A percentile compares a stretch with the other conserved stretches of the same genome.
phyloP scores from a whole-genome alignment of 2,113 vertebrate genomes.

The Triplophysa dalaica region DNA sequence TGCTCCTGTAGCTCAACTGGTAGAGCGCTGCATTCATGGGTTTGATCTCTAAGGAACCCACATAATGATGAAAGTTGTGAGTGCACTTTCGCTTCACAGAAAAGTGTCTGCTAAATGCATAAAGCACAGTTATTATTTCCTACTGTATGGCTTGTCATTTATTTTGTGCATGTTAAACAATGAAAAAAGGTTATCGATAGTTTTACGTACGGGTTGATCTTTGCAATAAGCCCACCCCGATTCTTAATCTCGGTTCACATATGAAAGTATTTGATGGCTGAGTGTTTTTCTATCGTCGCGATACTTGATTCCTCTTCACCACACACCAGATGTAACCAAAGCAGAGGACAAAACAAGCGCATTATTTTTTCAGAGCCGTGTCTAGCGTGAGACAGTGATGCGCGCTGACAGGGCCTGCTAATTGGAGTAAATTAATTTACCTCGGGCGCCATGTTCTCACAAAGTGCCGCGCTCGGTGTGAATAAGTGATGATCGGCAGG shows the following conservation, averaged over 20 bases:
- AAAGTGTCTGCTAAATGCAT: too few relatives aligned
- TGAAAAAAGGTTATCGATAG: too few relatives aligned
- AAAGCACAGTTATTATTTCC: too few relatives aligned
- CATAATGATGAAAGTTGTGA: too few relatives aligned
- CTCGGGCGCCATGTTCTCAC: slow-evolving; percentile 71
- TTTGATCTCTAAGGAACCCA: too few relatives aligned
- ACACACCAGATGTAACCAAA: slow-evolving; percentile 66
- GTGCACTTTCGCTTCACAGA: too few relatives aligned
- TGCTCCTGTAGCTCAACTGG: too few relatives aligned
- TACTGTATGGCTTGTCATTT: too few relatives aligned
- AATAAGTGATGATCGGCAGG: slow-evolving; percentile 78
- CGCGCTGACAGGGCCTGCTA: slow-evolving; percentile 75
- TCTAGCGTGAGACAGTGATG: slow-evolving; percentile 67
- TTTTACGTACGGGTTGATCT: too few relatives aligned
- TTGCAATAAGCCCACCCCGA: too few relatives aligned
- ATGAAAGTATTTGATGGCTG: background rate
- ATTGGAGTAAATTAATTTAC: slow-evolving; percentile 81
- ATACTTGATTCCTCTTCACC: slow-evolving; percentile 63
- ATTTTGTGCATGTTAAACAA: too few relatives aligned
- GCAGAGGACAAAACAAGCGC: slow-evolving; percentile 68
- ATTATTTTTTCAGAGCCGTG: slow-evolving; percentile 65
- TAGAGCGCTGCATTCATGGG: too few relatives aligned
- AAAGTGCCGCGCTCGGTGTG: slow-evolving; percentile 65
- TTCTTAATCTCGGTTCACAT: background rate
- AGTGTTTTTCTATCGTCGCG: slow-evolving; percentile 42